phyloP scores from a whole-genome alignment of 2,797 vertebrate genomes.

The Myoxocephalus aenaeus region DNA sequence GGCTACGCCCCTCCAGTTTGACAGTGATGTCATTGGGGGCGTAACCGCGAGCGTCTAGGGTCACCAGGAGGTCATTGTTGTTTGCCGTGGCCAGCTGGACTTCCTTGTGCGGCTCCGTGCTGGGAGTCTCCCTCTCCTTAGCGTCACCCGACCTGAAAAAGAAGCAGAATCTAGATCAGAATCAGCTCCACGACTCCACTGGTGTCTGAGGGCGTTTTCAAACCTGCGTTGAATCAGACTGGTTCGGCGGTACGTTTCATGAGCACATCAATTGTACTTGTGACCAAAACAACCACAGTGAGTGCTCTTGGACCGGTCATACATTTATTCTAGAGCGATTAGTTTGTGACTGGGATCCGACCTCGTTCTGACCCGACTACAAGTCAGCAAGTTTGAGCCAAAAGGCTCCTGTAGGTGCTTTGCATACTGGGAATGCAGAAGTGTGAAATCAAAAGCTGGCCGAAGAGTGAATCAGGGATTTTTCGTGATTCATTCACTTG shows the following conservation, averaged over 20 bases:
- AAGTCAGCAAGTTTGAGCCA: not conserved
- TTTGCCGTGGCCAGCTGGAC: conserved; percentile 30
- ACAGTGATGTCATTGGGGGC: conserved; percentile 80
- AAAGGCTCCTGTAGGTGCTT: not conserved
- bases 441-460: not conserved
- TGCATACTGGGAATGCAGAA: not conserved
- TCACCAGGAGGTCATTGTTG: conserved; percentile 65
- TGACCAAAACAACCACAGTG: not conserved
- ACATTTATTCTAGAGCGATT: not conserved
- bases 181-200: not conserved
- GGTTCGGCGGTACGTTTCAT: not conserved
- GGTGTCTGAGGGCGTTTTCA: not conserved
- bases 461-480: not conserved
- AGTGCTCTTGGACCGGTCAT: not conserved
- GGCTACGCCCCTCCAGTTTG: conserved; percentile 76
- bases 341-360: not conserved
- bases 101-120: conserved; percentile 32
- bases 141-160: conserved; percentile 38
- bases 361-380: not conserved
- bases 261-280: not conserved
- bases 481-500: not conserved
- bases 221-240: not conserved
- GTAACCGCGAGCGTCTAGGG: conserved; percentile 78
- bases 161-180: not conserved
- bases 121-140: conserved; percentile 30